Base-by-base conservation (phyloP, 2,113 vertebrate species). In the Ammospiza nelsoni region DNA sequence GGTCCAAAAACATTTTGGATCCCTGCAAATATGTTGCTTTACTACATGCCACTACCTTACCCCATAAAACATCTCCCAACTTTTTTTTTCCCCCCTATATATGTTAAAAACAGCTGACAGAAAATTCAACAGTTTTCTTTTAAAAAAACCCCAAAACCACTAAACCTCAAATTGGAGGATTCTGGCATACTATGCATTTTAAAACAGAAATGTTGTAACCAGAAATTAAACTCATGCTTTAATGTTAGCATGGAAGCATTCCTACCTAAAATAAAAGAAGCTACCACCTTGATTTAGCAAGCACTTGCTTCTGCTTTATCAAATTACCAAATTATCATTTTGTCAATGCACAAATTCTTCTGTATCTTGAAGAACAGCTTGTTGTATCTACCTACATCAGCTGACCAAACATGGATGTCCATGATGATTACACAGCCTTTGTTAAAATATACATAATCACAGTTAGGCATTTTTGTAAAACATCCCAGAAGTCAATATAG, bases 11-110 rank as follows among this genome's bases (percentile, higher is more conserved):
- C 19, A 18, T 41, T 39, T 39, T 59, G 20, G n/a, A 23, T 85
- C 41, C 58, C 57, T 68, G 15, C 25, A 65, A 61, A 25, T 46
- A 6, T 69, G 87, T 65, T 61, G 37, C 23, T 68, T 52, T 41
- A 66, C 15, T 37, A 76, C 23, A 61, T 59, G 39, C 35, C 65
- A 46, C 25, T 65, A 67, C 2, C 3, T 29, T 78, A 61, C 7
- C 4, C 25, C 25, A 61, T 8, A 57, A 61, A 92, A 71, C 27
- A 68, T 8, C 9, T 44, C 44, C 12, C 31, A 61, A 20, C 2
- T 62, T 16, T 22, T 41, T 48, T 68, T 46, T 14, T 13, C 37
- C 1, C 6, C 1, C 7, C 37, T 43, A 12, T 9, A 1, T 11
- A 80, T 43, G 7, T 59, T 77, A 55, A 77, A 91, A 94, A 49